These are phyloP conservation scores for Clusia tigrina DNA, from an alignment of 2,888 invertebrate species.

Conservation along the genomic window DNA sequence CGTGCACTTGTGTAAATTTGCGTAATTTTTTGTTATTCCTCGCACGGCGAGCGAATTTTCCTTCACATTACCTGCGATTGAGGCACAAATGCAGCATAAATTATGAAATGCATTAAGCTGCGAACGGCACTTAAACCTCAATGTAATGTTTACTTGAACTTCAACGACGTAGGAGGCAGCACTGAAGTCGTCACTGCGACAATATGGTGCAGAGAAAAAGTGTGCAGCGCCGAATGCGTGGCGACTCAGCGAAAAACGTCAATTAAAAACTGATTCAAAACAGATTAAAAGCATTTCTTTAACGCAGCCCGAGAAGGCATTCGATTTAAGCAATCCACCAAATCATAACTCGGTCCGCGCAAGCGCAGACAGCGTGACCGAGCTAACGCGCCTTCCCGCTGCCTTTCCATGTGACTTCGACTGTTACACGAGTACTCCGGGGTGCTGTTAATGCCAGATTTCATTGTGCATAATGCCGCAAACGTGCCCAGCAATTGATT, in stretches of 20 bases:
- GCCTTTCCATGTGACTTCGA: no score
- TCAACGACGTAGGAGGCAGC: no score
- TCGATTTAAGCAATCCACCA: not conserved
- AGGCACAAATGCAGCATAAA: no score
- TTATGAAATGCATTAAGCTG: no score
- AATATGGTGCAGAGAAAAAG: no score
- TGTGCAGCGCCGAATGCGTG: not conserved
- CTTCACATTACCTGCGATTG: no score
- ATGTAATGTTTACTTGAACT: no score
- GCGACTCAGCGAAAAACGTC: not conserved
- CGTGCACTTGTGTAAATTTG: no score
- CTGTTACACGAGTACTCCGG: not conserved
- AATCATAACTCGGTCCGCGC: not conserved
- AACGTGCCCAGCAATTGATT: not conserved
- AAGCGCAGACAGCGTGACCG: not conserved
- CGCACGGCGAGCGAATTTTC: no score
- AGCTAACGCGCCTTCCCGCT: not conserved
- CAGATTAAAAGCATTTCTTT: not conserved
- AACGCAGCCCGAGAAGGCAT: not conserved
- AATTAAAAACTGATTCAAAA: not conserved
- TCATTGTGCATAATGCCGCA: not conserved
- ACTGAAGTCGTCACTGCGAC: no score
- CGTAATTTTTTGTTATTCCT: no score
- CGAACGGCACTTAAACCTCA: no score
- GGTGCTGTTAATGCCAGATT: not conserved